These are phyloP conservation scores for Rotaria sp. DNA, from an alignment of 2,888 invertebrate species.

Conservation along the genomic window DNA sequence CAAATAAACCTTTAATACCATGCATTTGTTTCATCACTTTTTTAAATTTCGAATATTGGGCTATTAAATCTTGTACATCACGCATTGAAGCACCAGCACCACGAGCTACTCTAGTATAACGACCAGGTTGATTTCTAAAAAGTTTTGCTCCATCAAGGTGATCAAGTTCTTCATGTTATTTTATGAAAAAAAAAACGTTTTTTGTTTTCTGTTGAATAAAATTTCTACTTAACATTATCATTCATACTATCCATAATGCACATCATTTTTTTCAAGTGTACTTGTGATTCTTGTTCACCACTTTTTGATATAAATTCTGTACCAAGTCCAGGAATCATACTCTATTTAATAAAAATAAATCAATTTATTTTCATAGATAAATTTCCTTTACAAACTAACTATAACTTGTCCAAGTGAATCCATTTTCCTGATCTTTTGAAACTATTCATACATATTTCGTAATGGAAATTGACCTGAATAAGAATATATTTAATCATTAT, in stretches of 20 bases:
- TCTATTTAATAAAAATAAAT: constrained; percentile 49
- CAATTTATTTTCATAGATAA: background rate
- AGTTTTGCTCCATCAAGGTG: constrained; percentile 88
- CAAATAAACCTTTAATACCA: constrained; percentile 95
- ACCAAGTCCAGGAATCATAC: constrained; percentile 96
- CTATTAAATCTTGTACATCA: constrained; percentile 90
- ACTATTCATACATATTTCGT: constrained; percentile 99
- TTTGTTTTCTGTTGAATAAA: no score
- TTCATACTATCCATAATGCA: constrained; percentile 99
- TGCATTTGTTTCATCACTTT: constrained; percentile 99
- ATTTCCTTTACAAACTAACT: constrained; percentile 50
- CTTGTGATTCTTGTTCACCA: constrained; percentile 96
- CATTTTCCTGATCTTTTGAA: constrained; percentile 99
- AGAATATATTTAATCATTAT: no score
- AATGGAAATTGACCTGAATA: constrained; percentile 73
- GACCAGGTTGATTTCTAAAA: constrained; percentile 79
- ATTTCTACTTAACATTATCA: constrained; percentile 64
- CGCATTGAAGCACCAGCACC: constrained; percentile 85
- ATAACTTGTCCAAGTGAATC: constrained; percentile 99
- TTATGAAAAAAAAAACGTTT: background rate
- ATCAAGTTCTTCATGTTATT: constrained; percentile 68
- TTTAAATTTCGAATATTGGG: constrained; percentile 98
- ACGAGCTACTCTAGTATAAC: constrained; percentile 75
- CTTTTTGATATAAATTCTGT: constrained; percentile 92
- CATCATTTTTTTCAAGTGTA: constrained; percentile 89